Base-by-base conservation (phyloP, 2,113 vertebrate genomes). In the Toxotes jaculatrix region DNA sequence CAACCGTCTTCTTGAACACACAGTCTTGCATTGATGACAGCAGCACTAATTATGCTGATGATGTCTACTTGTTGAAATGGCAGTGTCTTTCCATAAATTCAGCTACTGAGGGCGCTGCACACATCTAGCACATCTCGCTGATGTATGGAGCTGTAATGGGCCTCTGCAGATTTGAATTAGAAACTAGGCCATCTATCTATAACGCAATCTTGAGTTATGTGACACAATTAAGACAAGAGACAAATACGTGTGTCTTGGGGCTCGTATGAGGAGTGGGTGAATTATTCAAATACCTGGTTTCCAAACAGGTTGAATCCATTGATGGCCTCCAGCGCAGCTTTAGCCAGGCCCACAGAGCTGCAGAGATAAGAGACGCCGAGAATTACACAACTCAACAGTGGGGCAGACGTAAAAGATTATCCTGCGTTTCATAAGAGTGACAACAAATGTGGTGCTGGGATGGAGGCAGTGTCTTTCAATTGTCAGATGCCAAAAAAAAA, bases 281-380 rank as follows among this genome's bases (percentile, higher is more conserved):
- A 88, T 80, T 65, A 78, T 88, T 84, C 72, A 87, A 66, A 86
- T 85, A 98, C 98, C 98, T 99, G 98, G 82, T 98, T 99, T 94
- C 98, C 98, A 92, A 99, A 99, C 79, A 99, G 96, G 93, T 99
- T 99, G 95, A 99, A 99, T 92, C 97, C 98, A 85, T 98, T 99
- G 94, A 99, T 98, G 88, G 98, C 98, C 94, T 99, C 98, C 66
- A 99, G 93, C 60, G 97, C 98, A 76, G 98, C 97, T 95, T 99
- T 99, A 87, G 98, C 98, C 89, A 99, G 88, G 2, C 98, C 98
- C 84, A 99, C 96, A 0, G 98, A 99, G 88, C 98, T 99, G 92
- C 42, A 87, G 79, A 80, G 64, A 71, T 57, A 80, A 82, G 64
- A 63, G 56, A 90, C n/a, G 6, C 5, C 1, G 17, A 66, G 40